Evolutionary conservation across 1,140 invertebrate species (phyloP).

Genomic region (Araneus ventricosus): DNA sequence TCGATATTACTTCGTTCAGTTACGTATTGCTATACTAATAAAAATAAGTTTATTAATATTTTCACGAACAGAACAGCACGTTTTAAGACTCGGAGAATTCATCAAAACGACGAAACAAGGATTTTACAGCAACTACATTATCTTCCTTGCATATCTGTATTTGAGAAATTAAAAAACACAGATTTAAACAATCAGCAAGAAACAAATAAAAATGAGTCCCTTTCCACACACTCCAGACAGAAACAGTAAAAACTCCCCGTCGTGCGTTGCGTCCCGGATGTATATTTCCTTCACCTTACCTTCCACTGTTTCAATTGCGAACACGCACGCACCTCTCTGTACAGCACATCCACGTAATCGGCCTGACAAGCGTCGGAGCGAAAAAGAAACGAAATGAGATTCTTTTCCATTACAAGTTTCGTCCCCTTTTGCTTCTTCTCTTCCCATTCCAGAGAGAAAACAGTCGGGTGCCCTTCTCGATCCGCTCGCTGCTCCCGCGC

Average conservation of each 20-base stretch:
- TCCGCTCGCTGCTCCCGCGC: not conserved
- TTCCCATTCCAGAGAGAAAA: conserved; percentile 8
- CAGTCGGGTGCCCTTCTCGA: conserved; percentile 18
- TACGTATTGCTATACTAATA: no score
- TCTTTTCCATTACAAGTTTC: conserved; percentile 33
- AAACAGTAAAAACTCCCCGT: not conserved
- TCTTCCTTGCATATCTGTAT: no score
- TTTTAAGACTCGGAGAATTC: no score
- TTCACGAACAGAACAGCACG: no score
- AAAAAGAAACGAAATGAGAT: conserved; percentile 61
- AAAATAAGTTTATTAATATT: no score
- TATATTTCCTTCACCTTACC: conserved; percentile 27
- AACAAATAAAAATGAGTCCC: no score
- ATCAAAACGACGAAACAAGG: no score
- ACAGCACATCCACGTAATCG: not conserved
- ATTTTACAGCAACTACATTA: no score
- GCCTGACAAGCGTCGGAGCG: conserved; percentile 39
- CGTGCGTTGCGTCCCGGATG: not conserved
- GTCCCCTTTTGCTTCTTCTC: not conserved
- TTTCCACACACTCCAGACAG: not conserved
- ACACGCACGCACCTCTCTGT: not conserved
- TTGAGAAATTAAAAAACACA: no score
- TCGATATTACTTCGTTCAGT: no score
- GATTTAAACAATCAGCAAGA: no score
- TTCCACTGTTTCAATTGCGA: conserved; percentile 26